Conservation (phyloP, 2,888 invertebrate genomes). For the Gibbula magus region DNA sequence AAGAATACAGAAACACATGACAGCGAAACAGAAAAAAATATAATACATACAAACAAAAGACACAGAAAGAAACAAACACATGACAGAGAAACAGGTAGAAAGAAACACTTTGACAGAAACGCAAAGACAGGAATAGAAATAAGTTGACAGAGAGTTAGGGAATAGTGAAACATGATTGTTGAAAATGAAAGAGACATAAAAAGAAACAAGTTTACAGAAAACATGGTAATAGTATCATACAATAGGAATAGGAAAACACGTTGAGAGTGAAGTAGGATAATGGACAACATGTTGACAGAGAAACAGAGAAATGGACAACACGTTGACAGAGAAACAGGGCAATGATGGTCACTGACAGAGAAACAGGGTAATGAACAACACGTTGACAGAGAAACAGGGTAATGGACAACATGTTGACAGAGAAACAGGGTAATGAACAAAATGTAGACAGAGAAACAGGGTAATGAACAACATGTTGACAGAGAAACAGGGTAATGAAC, state of each 20-base stretch:
- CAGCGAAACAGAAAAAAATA: too few species aligned
- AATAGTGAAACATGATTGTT: neutral
- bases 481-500: neutral
- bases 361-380: too few species aligned
- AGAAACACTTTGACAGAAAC: neutral
- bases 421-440: neutral
- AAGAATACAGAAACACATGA: too few species aligned
- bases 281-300: neutral
- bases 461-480: neutral
- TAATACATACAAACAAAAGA: too few species aligned
- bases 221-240: neutral
- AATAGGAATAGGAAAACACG: too few species aligned
- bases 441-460: neutral
- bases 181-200: neutral
- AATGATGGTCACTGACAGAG: neutral
- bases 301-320: neutral
- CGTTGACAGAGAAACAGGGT: neutral
- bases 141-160: neutral
- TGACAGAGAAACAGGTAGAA: neutral
- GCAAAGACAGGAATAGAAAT: neutral
- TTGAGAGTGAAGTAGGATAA: neutral
- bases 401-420: neutral
- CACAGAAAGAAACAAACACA: neutral
- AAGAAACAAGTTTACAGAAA: neutral
- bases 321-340: neutral